phyloP scores from a whole-genome alignment of 2,888 invertebrate genomes.

The Coremacera marginata region DNA sequence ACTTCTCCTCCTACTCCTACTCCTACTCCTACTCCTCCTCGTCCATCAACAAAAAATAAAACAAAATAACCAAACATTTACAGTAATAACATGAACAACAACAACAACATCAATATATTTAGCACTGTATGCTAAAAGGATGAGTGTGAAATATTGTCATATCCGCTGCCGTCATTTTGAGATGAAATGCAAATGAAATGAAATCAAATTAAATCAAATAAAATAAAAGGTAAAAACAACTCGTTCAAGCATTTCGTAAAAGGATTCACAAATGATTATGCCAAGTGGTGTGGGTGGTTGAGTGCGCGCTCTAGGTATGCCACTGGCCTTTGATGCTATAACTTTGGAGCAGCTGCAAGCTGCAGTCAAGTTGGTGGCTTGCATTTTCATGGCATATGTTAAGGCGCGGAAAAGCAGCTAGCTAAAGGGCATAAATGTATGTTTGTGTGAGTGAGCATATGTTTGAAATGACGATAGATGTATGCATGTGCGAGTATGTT shows the following conservation, averaged over 20 bases:
- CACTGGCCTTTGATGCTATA: background rate
- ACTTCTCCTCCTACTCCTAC: background rate
- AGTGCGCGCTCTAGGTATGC: background rate
- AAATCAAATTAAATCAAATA: constrained; percentile 8
- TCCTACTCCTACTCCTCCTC: background rate
- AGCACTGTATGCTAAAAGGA: too few relatives aligned
- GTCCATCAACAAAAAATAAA: too few relatives aligned
- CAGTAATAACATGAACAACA: too few relatives aligned
- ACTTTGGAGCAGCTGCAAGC: background rate
- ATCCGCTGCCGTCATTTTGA: background rate
- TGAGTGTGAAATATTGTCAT: background rate
- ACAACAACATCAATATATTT: too few relatives aligned
- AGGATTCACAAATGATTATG: constrained; percentile 14
- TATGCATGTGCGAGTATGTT: too few relatives aligned
- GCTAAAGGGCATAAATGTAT: too few relatives aligned
- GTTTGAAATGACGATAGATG: too few relatives aligned
- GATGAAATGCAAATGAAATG: constrained; percentile 8
- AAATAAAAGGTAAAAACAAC: background rate
- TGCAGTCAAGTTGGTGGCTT: background rate
- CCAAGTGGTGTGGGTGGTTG: background rate
- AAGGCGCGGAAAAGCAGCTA: too few relatives aligned
- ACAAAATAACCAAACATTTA: too few relatives aligned
- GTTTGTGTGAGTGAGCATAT: too few relatives aligned
- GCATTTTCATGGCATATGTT: background rate
- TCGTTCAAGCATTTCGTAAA: background rate